These are phyloP conservation scores for Gallinago nigripennis DNA, from an alignment of 2,797 vertebrate species.

Conservation along the genomic window DNA sequence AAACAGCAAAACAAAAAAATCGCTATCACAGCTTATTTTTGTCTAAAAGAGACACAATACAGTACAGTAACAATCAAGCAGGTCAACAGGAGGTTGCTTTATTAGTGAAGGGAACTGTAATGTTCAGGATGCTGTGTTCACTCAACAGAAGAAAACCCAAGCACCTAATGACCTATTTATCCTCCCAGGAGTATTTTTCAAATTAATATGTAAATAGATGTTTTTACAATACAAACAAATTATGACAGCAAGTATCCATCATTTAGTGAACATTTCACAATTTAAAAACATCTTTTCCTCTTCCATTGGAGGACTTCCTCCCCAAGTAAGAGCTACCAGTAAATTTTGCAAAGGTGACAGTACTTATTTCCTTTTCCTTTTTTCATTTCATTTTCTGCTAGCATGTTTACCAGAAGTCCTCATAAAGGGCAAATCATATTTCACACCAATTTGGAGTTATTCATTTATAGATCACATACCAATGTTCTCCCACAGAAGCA, in stretches of 20 bases:
- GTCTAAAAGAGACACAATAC: not conserved
- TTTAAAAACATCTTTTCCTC: not conserved
- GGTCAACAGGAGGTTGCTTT: not conserved
- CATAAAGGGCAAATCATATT: not conserved
- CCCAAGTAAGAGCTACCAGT: not conserved
- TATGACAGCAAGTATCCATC: not conserved
- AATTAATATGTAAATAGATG: not conserved
- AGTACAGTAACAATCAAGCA: not conserved
- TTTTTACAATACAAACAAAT: not conserved
- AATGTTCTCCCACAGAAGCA: not conserved
- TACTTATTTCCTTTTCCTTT: not conserved
- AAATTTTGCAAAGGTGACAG: not conserved
- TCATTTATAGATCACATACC: not conserved
- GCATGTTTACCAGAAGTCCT: not conserved
- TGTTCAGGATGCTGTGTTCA: not conserved
- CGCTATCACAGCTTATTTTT: not conserved
- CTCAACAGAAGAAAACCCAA: not conserved
- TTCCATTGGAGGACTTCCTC: not conserved
- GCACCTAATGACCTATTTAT: not conserved
- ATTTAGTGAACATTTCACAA: not conserved
- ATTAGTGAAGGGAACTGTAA: not conserved
- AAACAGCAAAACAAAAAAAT: not conserved
- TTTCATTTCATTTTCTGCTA: not conserved
- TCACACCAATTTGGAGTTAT: not conserved
- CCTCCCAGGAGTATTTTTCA: not conserved